Evolutionary conservation across 2,113 vertebrate genomes (phyloP).

Genomic region (Brienomyrus brachyistius): DNA sequence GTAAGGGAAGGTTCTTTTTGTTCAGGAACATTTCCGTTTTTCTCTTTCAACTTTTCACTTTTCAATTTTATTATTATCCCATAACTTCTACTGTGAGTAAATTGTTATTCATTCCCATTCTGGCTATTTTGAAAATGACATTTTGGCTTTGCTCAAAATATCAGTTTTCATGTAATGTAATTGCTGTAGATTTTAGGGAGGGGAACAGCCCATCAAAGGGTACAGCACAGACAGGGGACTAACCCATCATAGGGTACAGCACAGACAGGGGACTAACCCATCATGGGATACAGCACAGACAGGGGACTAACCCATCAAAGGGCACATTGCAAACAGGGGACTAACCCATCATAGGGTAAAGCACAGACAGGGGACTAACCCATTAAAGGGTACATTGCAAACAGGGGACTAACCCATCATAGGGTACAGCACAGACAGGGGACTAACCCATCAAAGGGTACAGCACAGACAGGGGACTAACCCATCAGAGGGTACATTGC

Average conservation of each 20-base stretch:
- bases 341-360: no score
- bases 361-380: no score
- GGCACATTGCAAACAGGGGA: no score
- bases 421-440: no score
- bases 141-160: background rate
- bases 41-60: background rate
- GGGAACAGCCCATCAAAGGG: background rate
- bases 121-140: background rate
- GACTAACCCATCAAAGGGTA: no score
- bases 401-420: no score
- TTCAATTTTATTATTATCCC: background rate
- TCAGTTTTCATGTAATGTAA: background rate
- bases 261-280: no score
- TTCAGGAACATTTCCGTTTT: background rate
- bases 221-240: no score
- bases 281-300: no score
- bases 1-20: background rate
- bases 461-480: accelerated
- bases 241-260: no score
- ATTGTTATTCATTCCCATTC: background rate
- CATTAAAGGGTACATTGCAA: no score
- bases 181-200: background rate
- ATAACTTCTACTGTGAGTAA: background rate
- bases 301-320: no score
- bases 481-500: background rate